Percentiles rank a stretch among this genome's conserved stretches.
phyloP scores from a whole-genome alignment of 1,140 invertebrate genomes.

The Pseudomyrmex dendroicus region DNA sequence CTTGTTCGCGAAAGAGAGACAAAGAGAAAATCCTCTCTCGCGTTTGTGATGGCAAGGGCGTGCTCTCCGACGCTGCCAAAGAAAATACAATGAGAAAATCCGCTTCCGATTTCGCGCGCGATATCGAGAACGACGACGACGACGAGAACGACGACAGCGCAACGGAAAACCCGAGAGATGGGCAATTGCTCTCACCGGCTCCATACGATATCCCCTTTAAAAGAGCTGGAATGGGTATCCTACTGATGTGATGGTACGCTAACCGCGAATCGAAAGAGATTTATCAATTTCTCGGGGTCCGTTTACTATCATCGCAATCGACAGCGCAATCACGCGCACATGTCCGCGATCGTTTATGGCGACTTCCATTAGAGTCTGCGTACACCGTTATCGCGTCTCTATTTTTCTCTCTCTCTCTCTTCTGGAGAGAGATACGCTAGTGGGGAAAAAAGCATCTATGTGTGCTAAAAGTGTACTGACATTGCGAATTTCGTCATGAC shows the following conservation, averaged over 20 bases:
- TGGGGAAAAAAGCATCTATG: slow-evolving; percentile 8
- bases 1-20: too few species aligned
- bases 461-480: neutral
- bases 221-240: slow-evolving; percentile 24
- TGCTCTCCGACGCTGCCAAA: slow-evolving; percentile 19
- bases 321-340: neutral
- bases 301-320: slow-evolving; percentile 8
- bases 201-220: slow-evolving; percentile 61
- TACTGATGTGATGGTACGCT: slow-evolving; percentile 17
- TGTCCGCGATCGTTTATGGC: neutral
- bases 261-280: slow-evolving; percentile 58
- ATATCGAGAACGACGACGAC: slow-evolving; percentile 49
- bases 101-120: slow-evolving; percentile 61
- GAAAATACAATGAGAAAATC: slow-evolving; percentile 60
- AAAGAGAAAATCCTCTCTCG: slow-evolving; percentile 7
- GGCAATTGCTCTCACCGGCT: slow-evolving; percentile 53
- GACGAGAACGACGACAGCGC: neutral
- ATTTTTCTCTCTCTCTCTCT: neutral
- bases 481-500: slow-evolving; percentile 7
- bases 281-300: slow-evolving; percentile 20
- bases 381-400: neutral
- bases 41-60: slow-evolving; percentile 17
- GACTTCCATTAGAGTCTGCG: slow-evolving; percentile 14
- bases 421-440: neutral
- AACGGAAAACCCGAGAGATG: slow-evolving; percentile 16